Evolutionary conservation across 2,113 vertebrate genomes (phyloP), one percentile per base, ranked within the genome.

Genomic region (Dolichallabes microphthalmus): DNA sequence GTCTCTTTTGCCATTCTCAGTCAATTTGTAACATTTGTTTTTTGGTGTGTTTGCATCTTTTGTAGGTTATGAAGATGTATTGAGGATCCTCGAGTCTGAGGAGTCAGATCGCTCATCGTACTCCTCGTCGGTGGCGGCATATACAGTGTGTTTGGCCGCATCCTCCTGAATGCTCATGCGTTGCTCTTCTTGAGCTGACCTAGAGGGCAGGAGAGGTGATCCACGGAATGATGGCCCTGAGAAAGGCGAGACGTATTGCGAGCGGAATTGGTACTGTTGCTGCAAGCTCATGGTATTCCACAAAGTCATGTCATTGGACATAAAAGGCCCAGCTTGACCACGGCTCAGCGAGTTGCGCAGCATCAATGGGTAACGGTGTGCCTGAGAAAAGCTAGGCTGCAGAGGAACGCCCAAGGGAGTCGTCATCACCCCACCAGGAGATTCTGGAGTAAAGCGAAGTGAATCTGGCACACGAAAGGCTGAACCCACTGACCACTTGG

Each of bases 231-330:
- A 92, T 82, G 93, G 94, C 50, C 93, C 86, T n/a, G 96, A 92
- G 93, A 98, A 99, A 10, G 98, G 97, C 1, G 97, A 96, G 91
- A 97, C 95, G 0, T 99, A 99, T 89, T 98, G 97, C 0, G 98
- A 97, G 35, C 98, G 94, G 85, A 99, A 92, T 93, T 99, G 98
- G 92, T 99, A 99, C 91, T 98, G 98, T 91, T 99, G 98, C 94
- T 99, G 98, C 91, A 99, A 93, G 0, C 97, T 97, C 98, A 99
- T 96, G 88, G 97, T 98, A 92, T 98, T 98, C 98, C 98, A 99
- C 89, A 99, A 92, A 22, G 98, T 97, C 90, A 99, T 95, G 0
- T 99, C 98, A 0, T 95, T 97, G 91, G 96, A 96, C 91, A 98
- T 39, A 91, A 99, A 98, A 0, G 98, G 96, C 77, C 95, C 95